Base-by-base conservation (phyloP, 2,888 invertebrate species). In the Lithodes maja region DNA sequence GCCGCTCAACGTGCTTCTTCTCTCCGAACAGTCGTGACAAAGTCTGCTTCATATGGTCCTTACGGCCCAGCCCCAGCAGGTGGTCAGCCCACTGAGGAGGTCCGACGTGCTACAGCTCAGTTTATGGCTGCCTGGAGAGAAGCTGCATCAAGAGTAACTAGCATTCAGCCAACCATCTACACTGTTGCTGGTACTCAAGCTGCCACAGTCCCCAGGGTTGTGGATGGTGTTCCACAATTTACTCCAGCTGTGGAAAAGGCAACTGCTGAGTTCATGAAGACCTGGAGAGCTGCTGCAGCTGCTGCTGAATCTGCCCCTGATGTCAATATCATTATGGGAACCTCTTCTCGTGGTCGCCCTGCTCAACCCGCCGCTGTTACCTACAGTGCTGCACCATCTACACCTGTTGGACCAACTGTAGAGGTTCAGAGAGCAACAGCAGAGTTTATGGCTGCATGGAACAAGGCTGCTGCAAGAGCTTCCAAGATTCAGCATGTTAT, bases 401-500 rank as follows among this genome's bases (percentile, higher is more conserved):
- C 7, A 17, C 88, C 79, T 2, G 77, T 87, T 53, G 9, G 71
- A n/a, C 52, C 78, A 53, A 80, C 87, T 54, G 50, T 3, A 1
- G 87, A 88, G 49, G 87, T 88, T 33, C 78, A 88, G 79, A 83
- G 49, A 55, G 84, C 87, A 55, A 88, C 87, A 50, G 84, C 87
- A 52, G 84, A 88, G n/a, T 88, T 88, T 74, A 88, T 87, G 87
- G 53, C 83, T n/a, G 79, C 87, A 17, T 87, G 87, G 87, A 83
- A 87, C 49, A 54, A 33, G 3, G 87, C 87, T 49, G 87, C 87
- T 50, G 17, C 77, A n/a, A 69, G 74, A 52, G 87, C 84, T 68
- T 33, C 80, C 17, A 80, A 17, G 61, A 80, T 80, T 33, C 55
- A 80, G 17, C 2, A 9, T 61, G 17, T n/a, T 5, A 17, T 80